Conservation (phyloP, 92 coral and sea anemone species). For the Plumapathes pennacea region DNA sequence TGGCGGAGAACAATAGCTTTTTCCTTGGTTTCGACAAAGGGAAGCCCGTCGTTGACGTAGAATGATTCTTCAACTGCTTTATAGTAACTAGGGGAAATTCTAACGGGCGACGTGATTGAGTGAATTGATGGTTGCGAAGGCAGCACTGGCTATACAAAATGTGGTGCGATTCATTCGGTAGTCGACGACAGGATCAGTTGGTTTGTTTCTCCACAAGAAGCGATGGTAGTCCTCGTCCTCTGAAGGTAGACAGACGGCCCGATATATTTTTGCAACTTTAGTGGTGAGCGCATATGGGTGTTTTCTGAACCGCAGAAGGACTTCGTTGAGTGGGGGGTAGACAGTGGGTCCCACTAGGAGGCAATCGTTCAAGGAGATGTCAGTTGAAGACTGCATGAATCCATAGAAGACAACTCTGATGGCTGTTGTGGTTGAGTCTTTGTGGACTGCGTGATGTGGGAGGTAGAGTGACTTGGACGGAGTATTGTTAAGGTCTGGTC, state of each 20-base stretch:
- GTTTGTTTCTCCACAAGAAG: constrained; percentile 43
- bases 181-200: constrained; percentile 23
- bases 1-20: constrained; percentile 16
- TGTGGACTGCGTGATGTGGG: constrained; percentile 47
- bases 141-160: constrained; percentile 39
- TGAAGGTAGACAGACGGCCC: constrained; percentile 22
- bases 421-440: constrained; percentile 35
- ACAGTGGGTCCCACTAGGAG: constrained; percentile 42
- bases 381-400: constrained; percentile 27
- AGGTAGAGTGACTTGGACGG: constrained; percentile 24
- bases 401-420: constrained; percentile 35
- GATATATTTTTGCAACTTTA: constrained; percentile 58
- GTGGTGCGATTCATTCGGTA: constrained; percentile 61
- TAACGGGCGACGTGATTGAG: constrained; percentile 11
- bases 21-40: constrained; percentile 26
- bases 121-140: constrained; percentile 38
- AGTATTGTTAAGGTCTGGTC: constrained; percentile 21
- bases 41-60: constrained; percentile 43
- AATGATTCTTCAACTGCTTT: constrained; percentile 38
- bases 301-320: constrained; percentile 35
- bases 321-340: constrained; percentile 26
- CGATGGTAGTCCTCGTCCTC: constrained; percentile 42
- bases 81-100: no score
- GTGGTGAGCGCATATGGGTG: constrained; percentile 41
- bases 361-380: constrained; percentile 28